Base-by-base conservation (phyloP, 2,797 vertebrate genomes). In the Onychomys leucogaster region DNA sequence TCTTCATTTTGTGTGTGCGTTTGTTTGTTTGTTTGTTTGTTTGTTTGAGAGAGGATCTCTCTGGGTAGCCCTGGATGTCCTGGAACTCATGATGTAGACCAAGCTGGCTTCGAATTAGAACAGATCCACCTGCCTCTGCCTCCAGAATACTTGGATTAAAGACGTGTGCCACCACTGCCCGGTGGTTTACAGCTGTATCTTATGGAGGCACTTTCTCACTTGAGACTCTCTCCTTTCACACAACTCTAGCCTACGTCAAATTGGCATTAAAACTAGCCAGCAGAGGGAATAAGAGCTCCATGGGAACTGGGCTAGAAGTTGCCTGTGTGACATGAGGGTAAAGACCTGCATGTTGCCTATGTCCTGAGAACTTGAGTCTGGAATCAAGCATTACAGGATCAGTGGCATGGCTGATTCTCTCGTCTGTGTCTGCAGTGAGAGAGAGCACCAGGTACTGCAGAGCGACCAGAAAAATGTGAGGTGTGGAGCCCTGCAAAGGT, bases 111-210 rank as follows among this genome's bases (percentile, higher is more conserved):
- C 2, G 4, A 67, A 34, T 32, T 67, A 12, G 52, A 52, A 67
- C 65, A 67, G 65, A 67, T 13, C 52, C 52, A 34, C 65, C 65
- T 67, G 32, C 32, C 65, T 67, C 65, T 67, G 65, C 32, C 12
- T 67, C 32, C 65, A 67, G 19, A 73, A 41, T 41, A 5, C 69
- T 73, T 19, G n/a, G n/a, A 23, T 73, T 73, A 41, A 73, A 73
- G n/a, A 19, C n/a, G 0, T 73, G n/a, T 4, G 1, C n/a, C 19
- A 37, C 69, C n/a, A 71, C n/a, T 9, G 11, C 8, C n/a, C 0
- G 4, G 69, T 0, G 0, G 69, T 10, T 23, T 37, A 29, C 13
- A 61, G n/a, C 55, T 59, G 13, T 13, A 37, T 37, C 37, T 59
- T 25, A 27, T 41, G 6, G 55, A 82, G 23, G 23, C 6, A 3